These are phyloP conservation scores for Corydoras maculifer DNA, from an alignment of 2,113 vertebrate species.

Conservation along the genomic window DNA sequence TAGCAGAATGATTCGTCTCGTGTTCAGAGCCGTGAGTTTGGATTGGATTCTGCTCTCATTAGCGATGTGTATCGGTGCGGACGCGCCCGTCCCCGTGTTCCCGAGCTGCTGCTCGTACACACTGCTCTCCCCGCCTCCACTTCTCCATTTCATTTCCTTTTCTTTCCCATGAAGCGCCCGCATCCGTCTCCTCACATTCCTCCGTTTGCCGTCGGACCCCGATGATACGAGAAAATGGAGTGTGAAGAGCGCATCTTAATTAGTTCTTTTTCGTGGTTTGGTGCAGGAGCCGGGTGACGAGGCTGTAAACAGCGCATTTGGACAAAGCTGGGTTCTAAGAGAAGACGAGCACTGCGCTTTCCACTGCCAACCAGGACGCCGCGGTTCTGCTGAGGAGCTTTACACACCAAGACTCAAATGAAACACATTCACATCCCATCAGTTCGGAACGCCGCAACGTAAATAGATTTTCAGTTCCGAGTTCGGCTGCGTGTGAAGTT, in stretches of 20 bases:
- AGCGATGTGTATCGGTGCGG: conserved; percentile 16
- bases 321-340: background rate
- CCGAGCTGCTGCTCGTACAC: conserved; percentile 29
- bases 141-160: conserved; percentile 4
- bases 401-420: too few species aligned
- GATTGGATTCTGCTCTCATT: conserved; percentile 32
- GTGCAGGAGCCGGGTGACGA: background rate
- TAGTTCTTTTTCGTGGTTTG: background rate
- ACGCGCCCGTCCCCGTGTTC: conserved; percentile 6
- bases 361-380: too few species aligned
- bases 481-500: too few species aligned
- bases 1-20: conserved; percentile 15
- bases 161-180: conserved; percentile 3
- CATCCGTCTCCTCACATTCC: background rate
- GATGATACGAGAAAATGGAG: conserved; percentile 1
- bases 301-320: background rate
- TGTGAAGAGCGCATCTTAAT: conserved; percentile 14
- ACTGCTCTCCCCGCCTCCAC: conserved; percentile 15
- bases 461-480: too few species aligned
- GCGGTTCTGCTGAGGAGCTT: too few species aligned
- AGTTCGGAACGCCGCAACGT: too few species aligned
- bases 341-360: too few species aligned
- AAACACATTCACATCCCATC: too few species aligned
- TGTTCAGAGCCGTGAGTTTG: conserved; percentile 24
- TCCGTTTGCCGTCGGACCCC: conserved; percentile 3